Base-by-base conservation (phyloP, 1,140 invertebrate species). In the Colletes gigas region DNA sequence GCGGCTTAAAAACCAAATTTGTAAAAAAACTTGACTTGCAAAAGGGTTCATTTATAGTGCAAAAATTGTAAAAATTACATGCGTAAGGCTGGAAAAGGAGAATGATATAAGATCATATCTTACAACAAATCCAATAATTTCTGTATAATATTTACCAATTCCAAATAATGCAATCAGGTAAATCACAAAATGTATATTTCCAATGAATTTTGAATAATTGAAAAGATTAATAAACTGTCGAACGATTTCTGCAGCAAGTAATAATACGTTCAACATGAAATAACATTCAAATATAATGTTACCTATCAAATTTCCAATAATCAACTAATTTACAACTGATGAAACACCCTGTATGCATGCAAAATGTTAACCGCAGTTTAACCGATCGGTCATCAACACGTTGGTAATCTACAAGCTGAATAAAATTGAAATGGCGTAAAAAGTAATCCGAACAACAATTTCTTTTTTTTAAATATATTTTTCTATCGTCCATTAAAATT, bases 311-410 rank as follows among this genome's bases (percentile, higher is more conserved):
- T 19, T 44, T 59, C 15, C 39, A 4, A 41, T 9, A 59, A 59
- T 14, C n/a, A 14, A 59, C 12, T 72, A 72, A 72, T 72, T 72
- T 73, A 63, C 15, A 21, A 72, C 15, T 30, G 9, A 59, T 62
- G 71, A 73, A 73, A 73, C 71, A 73, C 71, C 71, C 57, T 73
- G 71, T 73, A 73, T 62, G 62, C 19, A 30, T 50, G 19, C 30
- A 19, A 60, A 72, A 17, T 47, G 1, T 59, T 19, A 44, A 50
- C 44, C 47, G 57, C 17, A 62, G 15, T 60, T 30, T 4, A 21
- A 57, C n/a, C 17, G 44, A 59, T 59, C 6, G 7, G 21, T 71
- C 19, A 15, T 30, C 30, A 57, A 57, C 39, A 41, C n/a, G 15
- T 59, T 21, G 54, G 54, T 17, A 19, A 6, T 15, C 12, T 44